Base-by-base conservation (phyloP, 2,113 vertebrate genomes). In the Pomatorhinus ruficollis region DNA sequence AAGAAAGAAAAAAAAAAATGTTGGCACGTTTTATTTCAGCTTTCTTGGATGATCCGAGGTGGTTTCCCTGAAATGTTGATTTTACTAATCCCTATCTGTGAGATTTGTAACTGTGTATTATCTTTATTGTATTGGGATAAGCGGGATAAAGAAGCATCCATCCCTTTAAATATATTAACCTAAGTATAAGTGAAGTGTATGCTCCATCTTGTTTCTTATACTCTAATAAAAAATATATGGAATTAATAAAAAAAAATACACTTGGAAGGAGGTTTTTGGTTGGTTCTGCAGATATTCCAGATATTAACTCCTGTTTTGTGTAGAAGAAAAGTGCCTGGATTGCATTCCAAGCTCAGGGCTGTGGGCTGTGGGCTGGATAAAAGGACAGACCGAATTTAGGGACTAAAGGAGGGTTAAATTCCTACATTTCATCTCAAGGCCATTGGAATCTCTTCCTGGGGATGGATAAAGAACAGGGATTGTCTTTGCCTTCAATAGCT, bases 101-200 rank as follows among this genome's bases (percentile, higher is more conserved):
- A 92, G 80, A n/a, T 93, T 95, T 95, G 90, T 94, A 93, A 88
- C 40, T 42, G 85, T 93, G 92, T 65, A 66, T 83, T 88, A 59
- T 79, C 39, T 83, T 86, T 47, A 69, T 89, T 86, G 96, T 88
- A 89, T 80, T 15, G 35, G 77, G 88, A 77, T 79, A 78, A 93
- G 10, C 6, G 21, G 59, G 61, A 82, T 71, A 81, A 93, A 86
- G 39, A 52, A 76, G 68, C 57, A 30, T 57, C 15, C 63, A 77
- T 89, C 87, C 69, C 86, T 87, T 94, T 80, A 75, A 88, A 31
- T 92, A 86, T 92, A 63, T 92, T 94, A 66, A 89, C 54, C 22
- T 77, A 70, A 61, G 54, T 82, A 54, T 37, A 76, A 71, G 57
- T 91, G 88, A 74, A 86, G 64, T 77, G 86, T 86, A 54, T 59